Percentiles rank a stretch among this genome's conserved stretches.
Evolutionary conservation across 2,113 vertebrate species (phyloP).

Genomic region (Falcunculus frontatus): DNA sequence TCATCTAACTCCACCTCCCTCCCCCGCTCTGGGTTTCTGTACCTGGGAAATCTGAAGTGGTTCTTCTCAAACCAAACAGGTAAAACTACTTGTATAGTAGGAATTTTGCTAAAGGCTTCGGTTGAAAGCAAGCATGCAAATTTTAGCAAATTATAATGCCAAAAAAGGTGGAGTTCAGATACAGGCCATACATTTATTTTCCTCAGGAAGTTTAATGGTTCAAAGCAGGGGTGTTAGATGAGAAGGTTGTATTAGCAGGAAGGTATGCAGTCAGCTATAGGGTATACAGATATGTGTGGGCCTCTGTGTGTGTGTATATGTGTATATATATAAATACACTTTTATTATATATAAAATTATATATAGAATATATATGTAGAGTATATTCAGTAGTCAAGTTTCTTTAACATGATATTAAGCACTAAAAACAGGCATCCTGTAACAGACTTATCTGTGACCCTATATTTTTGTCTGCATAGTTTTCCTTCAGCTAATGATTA

Average conservation of each 20-base stretch:
- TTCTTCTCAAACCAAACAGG: conserved; percentile 35
- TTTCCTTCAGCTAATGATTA: neutral
- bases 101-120: neutral
- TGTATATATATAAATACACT: neutral
- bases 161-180: neutral
- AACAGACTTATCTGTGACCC: neutral
- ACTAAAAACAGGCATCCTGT: neutral
- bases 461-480: neutral
- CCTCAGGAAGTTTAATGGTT: neutral
- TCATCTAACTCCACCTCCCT: neutral
- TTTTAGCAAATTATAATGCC: neutral
- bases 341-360: neutral
- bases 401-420: neutral
- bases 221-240: neutral
- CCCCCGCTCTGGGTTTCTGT: neutral
- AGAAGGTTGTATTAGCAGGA: neutral
- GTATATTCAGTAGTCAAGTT: neutral
- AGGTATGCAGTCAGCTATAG: neutral
- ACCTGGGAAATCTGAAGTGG: neutral
- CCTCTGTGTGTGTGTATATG: neutral
- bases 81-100: neutral
- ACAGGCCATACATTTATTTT: neutral
- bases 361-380: neutral
- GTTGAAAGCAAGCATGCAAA: neutral
- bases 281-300: neutral